Conservation (phyloP, 2,797 vertebrate genomes). For the Mus spretus region DNA sequence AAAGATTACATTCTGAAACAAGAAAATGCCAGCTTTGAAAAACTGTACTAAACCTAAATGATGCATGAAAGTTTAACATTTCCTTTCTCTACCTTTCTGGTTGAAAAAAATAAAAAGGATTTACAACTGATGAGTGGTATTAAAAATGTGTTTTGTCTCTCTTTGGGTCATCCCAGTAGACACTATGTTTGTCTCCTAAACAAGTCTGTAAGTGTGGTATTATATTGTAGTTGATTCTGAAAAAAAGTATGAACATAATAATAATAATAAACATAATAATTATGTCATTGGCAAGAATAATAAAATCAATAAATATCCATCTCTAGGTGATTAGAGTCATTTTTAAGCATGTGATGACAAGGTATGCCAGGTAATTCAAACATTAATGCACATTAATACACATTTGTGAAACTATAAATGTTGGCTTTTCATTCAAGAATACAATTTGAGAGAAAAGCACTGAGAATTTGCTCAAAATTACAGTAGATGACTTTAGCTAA, state of each 20-base stretch:
- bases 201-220: background rate
- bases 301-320: background rate
- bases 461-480: background rate
- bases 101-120: background rate
- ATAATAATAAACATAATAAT: too few relatives aligned
- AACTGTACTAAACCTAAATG: background rate
- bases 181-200: background rate
- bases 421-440: slow-evolving; percentile 24
- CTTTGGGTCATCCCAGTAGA: slow-evolving; percentile 28
- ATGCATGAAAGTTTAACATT: slow-evolving; percentile 34
- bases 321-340: background rate
- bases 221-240: slow-evolving; percentile 35
- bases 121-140: slow-evolving; percentile 29
- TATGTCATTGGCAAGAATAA: background rate
- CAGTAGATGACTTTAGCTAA: background rate
- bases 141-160: background rate
- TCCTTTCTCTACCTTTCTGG: background rate
- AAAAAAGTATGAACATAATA: background rate
- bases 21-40: background rate
- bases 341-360: slow-evolving; percentile 20
- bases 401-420: slow-evolving; percentile 12
- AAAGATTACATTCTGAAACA: background rate
- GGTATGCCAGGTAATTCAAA: background rate
- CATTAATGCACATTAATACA: slow-evolving; percentile 12
- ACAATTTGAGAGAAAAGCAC: background rate